Evolutionary conservation across 2,797 vertebrate genomes (phyloP).

Genomic region (Eulemur mongoz): DNA sequence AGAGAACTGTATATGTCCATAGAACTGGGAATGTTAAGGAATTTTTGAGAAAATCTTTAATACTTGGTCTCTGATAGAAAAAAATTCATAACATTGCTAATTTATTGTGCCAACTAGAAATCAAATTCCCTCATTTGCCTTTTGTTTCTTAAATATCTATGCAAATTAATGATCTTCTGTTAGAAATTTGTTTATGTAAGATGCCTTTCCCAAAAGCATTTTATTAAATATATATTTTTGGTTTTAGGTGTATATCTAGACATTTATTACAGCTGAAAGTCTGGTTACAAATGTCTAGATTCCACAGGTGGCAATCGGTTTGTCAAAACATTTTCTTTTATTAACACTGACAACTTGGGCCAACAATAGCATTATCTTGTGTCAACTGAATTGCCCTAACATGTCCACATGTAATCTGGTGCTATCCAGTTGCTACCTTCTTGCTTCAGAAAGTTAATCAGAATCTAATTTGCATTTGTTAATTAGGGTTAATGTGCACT

Average conservation of each 20-base stretch:
- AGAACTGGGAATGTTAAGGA: constrained; percentile 11
- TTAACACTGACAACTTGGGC: constrained; percentile 87
- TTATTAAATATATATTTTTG: not conserved
- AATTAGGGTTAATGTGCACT: constrained; percentile 91
- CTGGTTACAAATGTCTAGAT: constrained; percentile 24
- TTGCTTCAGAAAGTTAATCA: constrained; percentile 86
- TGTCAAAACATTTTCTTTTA: constrained; percentile 81
- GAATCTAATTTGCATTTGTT: constrained; percentile 89
- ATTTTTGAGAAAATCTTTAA: constrained; percentile 36
- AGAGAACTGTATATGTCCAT: not conserved
- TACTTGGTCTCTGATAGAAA: constrained; percentile 34
- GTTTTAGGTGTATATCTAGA: not conserved
- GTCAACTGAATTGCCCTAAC: constrained; percentile 89
- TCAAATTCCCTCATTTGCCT: constrained; percentile 8
- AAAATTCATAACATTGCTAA: constrained; percentile 15
- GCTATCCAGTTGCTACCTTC: constrained; percentile 82
- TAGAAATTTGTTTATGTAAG: constrained; percentile 35
- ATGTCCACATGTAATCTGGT: constrained; percentile 86
- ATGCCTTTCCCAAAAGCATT: constrained; percentile 2
- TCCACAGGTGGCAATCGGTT: constrained; percentile 81
- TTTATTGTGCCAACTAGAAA: constrained; percentile 9
- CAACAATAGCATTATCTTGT: constrained; percentile 83
- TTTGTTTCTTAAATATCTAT: not conserved
- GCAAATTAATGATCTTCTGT: constrained; percentile 33
- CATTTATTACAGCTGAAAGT: constrained; percentile 24